Evolutionary conservation across 35 echinoderm and acorn worm genomes (phyloP).

Genomic region (Acanthaster planci): DNA sequence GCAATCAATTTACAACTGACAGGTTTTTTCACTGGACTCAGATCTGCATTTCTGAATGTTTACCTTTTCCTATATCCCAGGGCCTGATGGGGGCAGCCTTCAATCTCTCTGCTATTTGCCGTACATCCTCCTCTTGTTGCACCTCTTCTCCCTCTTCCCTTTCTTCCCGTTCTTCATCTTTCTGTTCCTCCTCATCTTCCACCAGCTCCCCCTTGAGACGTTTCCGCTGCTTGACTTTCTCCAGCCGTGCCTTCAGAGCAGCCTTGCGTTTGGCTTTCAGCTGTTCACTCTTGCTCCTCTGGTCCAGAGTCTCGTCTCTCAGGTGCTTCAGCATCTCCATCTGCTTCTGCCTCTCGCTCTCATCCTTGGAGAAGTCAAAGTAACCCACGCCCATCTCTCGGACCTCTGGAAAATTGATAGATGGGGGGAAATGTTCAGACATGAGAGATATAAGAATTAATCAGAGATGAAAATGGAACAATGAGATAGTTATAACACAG

Average conservation of each 20-base stretch:
- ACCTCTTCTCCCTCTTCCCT: constrained; percentile 11
- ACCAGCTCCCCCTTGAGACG: constrained; percentile 57
- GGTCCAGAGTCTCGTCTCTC: constrained; percentile 89
- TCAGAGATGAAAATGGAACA: too few species aligned
- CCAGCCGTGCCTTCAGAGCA: constrained; percentile 74
- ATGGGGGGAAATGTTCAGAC: neutral
- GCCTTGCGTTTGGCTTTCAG: constrained; percentile 93
- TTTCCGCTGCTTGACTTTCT: constrained; percentile 87
- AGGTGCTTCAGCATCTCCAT: constrained; percentile 81
- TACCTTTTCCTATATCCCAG: constrained; percentile 92
- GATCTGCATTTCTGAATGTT: too few species aligned
- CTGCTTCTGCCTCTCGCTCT: constrained; percentile 70
- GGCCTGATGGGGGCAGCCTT: constrained; percentile 56
- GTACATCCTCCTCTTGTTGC: constrained; percentile 1
- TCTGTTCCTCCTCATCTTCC: constrained; percentile 39
- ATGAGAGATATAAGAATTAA: too few species aligned
- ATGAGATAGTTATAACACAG: too few species aligned
- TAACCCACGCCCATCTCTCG: constrained; percentile 58
- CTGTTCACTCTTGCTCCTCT: constrained; percentile 72
- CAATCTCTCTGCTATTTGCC: constrained; percentile 30
- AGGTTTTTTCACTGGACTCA: neutral
- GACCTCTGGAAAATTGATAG: neutral
- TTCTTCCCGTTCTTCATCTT: constrained; percentile 29
- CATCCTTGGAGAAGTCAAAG: constrained; percentile 96
- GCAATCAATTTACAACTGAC: too few species aligned